Evolutionary conservation across 2,797 vertebrate genomes (phyloP), one percentile per base, ranked within the genome.

Genomic region (Aplochiton taeniatus): DNA sequence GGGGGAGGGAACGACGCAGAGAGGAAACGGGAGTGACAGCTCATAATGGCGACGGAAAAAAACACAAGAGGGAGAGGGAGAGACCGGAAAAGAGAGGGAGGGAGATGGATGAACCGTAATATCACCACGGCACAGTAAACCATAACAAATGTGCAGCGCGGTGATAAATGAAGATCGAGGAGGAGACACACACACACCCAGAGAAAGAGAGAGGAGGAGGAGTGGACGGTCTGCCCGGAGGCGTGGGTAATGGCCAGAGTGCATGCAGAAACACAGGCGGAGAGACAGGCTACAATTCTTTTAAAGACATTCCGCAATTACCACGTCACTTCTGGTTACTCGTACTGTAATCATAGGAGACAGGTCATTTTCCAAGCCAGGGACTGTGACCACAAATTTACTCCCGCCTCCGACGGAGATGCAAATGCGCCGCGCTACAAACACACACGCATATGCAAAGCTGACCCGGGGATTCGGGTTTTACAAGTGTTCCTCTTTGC

Each of bases 231-330:
- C 10, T 16, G n/a, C 7, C 11, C 7, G 11, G 9, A 19, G 16
- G 17, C 16, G 17, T 11, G 42, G 5, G n/a, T 0, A 4, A 11
- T 10, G 1, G 16, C 9, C 11, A 11, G 4, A 48, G 11, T 58
- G 43, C 65, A 60, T 67, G 56, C 69, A 58, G 42, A 17, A 66
- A 60, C 62, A 57, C 54, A 65, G 58, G 70, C 66, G 31, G 31
- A 47, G 51, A 41, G 50, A 51, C 77, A 79, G 58, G 77, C 78
- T 83, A 90, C 88, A 86, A 88, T 91, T 89, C 84, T 83, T 88
- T 87, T 89, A 91, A 92, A 91, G 86, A 90, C 88, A 88, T 88
- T 90, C 88, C 81, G 89, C 90, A 91, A 91, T 93, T 91, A 92
- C 84, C 81, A 81, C 45, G 81, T 90, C 92, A 87, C 87, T 91